Percentiles rank a stretch among this genome's conserved stretches.
Conservation (phyloP, 1,140 invertebrate species). For the Geopemphigus sp. region DNA sequence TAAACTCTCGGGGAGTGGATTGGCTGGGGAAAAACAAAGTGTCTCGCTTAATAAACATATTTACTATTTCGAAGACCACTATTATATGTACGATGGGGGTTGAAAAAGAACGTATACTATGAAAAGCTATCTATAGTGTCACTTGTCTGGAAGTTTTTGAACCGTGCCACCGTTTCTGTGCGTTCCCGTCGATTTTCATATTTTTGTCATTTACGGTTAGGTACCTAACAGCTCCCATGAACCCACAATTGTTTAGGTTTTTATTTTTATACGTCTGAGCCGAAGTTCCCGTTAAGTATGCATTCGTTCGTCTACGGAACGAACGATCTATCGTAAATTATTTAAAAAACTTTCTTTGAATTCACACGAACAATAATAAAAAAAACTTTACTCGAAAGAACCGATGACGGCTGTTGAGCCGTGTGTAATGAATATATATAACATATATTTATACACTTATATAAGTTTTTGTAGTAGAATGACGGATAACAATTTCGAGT, state of each 20-base stretch:
- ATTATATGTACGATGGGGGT: background rate
- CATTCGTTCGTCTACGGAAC: background rate
- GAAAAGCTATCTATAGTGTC: too few species aligned
- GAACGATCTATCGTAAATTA: background rate
- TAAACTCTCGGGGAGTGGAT: too few species aligned
- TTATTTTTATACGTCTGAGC: background rate
- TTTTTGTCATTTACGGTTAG: background rate
- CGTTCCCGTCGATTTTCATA: background rate
- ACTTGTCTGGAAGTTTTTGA: background rate
- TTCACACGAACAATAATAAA: background rate
- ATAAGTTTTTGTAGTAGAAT: too few species aligned
- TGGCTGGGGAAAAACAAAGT: too few species aligned
- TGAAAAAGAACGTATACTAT: too few species aligned
- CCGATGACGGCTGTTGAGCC: background rate
- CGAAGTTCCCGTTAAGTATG: too few species aligned
- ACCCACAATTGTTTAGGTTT: background rate
- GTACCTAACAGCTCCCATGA: too few species aligned
- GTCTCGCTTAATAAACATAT: too few species aligned
- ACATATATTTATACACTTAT: too few species aligned
- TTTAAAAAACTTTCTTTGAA: background rate
- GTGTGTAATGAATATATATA: background rate
- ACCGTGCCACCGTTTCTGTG: background rate
- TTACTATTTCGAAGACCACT: background rate
- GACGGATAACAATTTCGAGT: too few species aligned
- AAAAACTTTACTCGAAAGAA: background rate